Evolutionary conservation across 2,797 vertebrate genomes (phyloP), one percentile per base, ranked within the genome.

Genomic region (Brachyrhaphis roseni): DNA sequence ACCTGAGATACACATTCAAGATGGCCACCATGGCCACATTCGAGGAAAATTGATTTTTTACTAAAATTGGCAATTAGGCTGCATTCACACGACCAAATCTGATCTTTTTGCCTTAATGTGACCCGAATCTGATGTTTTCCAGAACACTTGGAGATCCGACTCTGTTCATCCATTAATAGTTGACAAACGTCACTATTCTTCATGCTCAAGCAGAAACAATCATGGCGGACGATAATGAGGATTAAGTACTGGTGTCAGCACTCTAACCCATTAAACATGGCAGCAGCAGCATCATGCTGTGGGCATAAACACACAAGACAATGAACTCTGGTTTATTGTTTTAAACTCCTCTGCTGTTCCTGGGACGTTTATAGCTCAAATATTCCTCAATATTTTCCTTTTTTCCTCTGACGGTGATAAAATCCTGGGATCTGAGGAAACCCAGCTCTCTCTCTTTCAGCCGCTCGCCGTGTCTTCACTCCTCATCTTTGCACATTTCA

Each of bases 401-500:
- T 43, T 36, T n/a, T 70, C 66, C 68, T 45, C 12, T n/a, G 13
- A 16, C 26, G 2, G 66, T 45, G 12, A 70, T 70, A 66, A 66
- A 39, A 66, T 39, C 62, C 34, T 23, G 34, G 20, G 16, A 66
- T 68, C 36, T 41, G 36, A 39, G 34, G 62, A 68, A 68, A 8
- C 41, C 26, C 41, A 4, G 43, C 68, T 71, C n/a, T 46, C 41
- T 71, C n/a, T 46, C 41, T 18, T 2, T 15, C 20, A 43, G 66
- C 43, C 62, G 3, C 11, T 10, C 31, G 31, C 66, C 1, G 64
- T 76, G 76, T 83, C 81, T 82, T 81, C 82, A 82, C 82, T 82
- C 80, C 77, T 84, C 78, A 79, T 87, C 85, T 88, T 84, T 87
- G 75, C 81, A 75, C 84, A 77, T 89, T 84, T 84, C 87, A 89